Evolutionary conservation across 2,888 invertebrate species (phyloP).

Genomic region (Perizoma affinitatum): DNA sequence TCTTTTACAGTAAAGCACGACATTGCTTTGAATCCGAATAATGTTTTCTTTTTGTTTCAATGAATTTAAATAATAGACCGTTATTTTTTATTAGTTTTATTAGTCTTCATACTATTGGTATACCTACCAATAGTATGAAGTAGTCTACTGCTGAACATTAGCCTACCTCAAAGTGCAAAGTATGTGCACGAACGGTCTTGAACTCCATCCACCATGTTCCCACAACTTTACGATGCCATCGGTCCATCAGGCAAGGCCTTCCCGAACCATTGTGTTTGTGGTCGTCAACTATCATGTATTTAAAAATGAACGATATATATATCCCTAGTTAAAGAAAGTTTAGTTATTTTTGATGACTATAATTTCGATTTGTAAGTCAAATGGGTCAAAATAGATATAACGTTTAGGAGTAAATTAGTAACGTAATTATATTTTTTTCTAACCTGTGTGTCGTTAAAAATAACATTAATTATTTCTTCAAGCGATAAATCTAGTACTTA

Average conservation of each 20-base stretch:
- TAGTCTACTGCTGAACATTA: too few relatives aligned
- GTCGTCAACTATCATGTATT: too few relatives aligned
- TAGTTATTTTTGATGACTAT: background rate
- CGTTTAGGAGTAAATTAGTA: background rate
- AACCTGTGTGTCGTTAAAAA: background rate
- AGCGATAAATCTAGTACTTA: background rate
- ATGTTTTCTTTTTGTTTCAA: slow-evolving; percentile 44
- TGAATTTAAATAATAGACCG: slow-evolving; percentile 38
- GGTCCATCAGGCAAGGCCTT: too few relatives aligned
- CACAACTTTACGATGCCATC: too few relatives aligned
- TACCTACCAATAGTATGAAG: slow-evolving; percentile 1
- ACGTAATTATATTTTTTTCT: background rate
- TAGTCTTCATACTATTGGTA: too few relatives aligned
- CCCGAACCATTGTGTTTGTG: too few relatives aligned
- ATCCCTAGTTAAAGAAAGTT: slow-evolving; percentile 42
- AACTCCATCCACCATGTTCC: too few relatives aligned
- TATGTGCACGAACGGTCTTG: too few relatives aligned
- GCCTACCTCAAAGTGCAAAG: slow-evolving; percentile 28
- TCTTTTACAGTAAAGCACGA: slow-evolving; percentile 48
- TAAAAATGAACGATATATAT: too few relatives aligned
- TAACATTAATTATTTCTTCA: background rate
- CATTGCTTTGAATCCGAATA: slow-evolving; percentile 46
- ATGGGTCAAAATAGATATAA: slow-evolving; percentile 1
- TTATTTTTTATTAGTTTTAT: slow-evolving; percentile 30
- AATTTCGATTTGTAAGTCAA: background rate